Evolutionary conservation across 2,113 vertebrate genomes (phyloP), one percentile per base, ranked within the genome.

Genomic region (Brachyhypopomus gauderio): DNA sequence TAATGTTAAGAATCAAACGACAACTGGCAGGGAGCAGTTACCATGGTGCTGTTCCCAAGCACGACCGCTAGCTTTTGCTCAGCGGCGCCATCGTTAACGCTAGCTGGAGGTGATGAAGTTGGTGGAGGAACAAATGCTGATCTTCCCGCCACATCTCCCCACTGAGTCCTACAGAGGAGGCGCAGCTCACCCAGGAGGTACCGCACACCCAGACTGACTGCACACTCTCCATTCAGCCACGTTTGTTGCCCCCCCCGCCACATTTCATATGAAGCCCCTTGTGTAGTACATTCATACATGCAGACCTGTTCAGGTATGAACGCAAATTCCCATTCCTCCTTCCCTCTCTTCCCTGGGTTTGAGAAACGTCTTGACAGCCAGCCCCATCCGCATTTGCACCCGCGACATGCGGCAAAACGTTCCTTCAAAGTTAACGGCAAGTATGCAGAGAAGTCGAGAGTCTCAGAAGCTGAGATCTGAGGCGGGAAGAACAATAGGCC

Each of bases 401-500:
- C 84, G 60, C 63, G 60, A 85, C 77, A 66, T 63, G 80, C 78
- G 85, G 83, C 84, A 88, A 89, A 90, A 90, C 83, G 87, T 79
- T 91, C 88, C 89, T 88, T 92, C 90, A 90, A 91, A 91, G 90
- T 89, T 86, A 79, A 84, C 86, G 87, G 88, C 88, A 88, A 89
- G 85, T 82, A 85, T 84, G 89, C 89, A 91, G 93, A 91, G 62
- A 91, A 92, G 88, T 92, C 84, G 89, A 90, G 92, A 89, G 90
- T 93, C 91, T 93, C 91, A 86, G 83, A 92, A 93, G 93, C 89
- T 88, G 87, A 89, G 90, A 92, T 92, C 88, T 92, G 87, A 95
- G 94, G 92, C 89, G 88, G 91, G 91, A 84, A 93, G 92, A 94
- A 91, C 92, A 85, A 88, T 93, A 92, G 92, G 83, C 92, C 85